Evolutionary conservation across 2,797 vertebrate genomes (phyloP), one percentile per base, ranked within the genome.

Genomic region (Acanthopagrus latus): DNA sequence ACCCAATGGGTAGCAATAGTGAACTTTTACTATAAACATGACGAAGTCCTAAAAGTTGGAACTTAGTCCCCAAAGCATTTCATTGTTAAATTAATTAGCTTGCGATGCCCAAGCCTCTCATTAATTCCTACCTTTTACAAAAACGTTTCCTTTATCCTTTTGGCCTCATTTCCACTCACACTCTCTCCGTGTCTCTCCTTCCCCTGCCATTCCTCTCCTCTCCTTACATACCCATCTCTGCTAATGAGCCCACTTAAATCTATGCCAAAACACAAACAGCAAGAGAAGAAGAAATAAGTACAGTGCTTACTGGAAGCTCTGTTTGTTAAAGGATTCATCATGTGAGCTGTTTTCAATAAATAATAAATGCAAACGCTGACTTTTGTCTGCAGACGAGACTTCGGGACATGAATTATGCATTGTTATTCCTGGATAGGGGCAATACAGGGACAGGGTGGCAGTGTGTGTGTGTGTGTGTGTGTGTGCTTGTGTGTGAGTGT

Each of bases 381-480:
- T 94, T 94, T 94, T 94, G 93, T 93, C 93, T 93, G 89, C 84
- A 93, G 92, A 92, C 88, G 78, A 92, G 91, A 93, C 92, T 94
- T 89, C 27, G 43, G 85, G 64, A 86, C 83, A 94, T 94, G 92
- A 94, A 94, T 94, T 88, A 94, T 94, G 92, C 81, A 94, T 94
- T 92, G 86, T 93, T 94, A 88, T 93, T 93, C 92, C 91, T 90
- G 89, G 92, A 91, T 92, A 92, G 92, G 92, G 93, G 90, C 90
- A 89, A 89, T 78, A 51, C 76, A 76, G 90, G 92, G 90, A 93
- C 90, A 92, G 75, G 43, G 82, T 90, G 86, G 76, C 75, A 57
- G 86, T 80, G 71, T 71, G 63, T 67, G 10, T 66, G 25, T 56
- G 77, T 64, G 56, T 69, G 76, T 69, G 55, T 48, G 13, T 4